These are phyloP conservation scores for Felis chaus DNA, from an alignment of 2,113 vertebrate genomes.

Conservation along the genomic window DNA sequence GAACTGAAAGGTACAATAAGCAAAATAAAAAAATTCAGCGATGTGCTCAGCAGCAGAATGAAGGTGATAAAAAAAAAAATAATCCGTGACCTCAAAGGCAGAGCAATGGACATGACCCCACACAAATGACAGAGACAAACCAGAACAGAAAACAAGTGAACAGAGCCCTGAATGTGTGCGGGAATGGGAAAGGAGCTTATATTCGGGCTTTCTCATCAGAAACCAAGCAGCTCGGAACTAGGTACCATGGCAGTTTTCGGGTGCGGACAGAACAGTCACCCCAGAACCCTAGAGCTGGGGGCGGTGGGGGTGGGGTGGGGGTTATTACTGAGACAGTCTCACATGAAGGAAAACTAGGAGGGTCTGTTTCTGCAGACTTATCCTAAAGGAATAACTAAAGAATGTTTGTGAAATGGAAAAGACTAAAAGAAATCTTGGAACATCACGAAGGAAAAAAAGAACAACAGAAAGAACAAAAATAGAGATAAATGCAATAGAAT, in stretches of 20 bases:
- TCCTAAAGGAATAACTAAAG: not conserved
- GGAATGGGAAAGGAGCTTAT: not conserved
- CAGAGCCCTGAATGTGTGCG: not conserved
- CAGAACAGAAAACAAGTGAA: not conserved
- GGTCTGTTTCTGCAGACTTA: not conserved
- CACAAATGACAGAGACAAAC: not conserved
- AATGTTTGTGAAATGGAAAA: not conserved
- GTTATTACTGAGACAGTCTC: not conserved
- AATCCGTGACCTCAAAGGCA: not conserved
- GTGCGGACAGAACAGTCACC: not conserved
- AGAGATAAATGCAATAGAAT: not conserved
- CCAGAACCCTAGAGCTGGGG: not conserved
- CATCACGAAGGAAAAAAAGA: not conserved
- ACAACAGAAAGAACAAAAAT: not conserved
- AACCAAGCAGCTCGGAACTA: not conserved
- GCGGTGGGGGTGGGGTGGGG: fast-evolving
- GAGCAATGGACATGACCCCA: not conserved
- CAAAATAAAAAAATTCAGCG: not conserved
- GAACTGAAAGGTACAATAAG: not conserved
- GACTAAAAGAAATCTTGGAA: not conserved
- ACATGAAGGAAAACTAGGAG: not conserved
- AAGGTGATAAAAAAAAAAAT: not conserved
- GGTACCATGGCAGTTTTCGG: not conserved
- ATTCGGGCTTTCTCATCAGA: not conserved
- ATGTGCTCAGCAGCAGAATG: not conserved